Conservation (phyloP, 2,113 vertebrate genomes). For the Caloenas nicobarica region DNA sequence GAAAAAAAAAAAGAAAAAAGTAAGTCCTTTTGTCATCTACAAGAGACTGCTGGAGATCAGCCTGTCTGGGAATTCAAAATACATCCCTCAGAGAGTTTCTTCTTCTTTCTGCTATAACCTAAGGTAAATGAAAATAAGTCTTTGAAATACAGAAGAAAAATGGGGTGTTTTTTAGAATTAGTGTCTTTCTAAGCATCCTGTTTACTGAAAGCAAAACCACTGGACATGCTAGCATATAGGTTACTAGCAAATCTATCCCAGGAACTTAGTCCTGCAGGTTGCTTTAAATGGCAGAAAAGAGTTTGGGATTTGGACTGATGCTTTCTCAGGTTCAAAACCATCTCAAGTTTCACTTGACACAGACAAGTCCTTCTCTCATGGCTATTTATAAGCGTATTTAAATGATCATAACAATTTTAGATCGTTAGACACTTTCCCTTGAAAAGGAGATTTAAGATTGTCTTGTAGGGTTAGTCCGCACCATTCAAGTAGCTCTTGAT, state of each 20-base stretch:
- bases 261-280: background rate
- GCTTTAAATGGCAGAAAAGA: background rate
- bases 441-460: background rate
- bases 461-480: background rate
- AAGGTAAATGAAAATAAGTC: background rate
- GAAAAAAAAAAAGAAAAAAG: too few relatives aligned
- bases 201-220: background rate
- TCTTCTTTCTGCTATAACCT: background rate
- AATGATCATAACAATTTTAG: background rate
- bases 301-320: background rate
- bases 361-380: background rate
- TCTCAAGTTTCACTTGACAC: background rate
- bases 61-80: background rate
- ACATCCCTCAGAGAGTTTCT: background rate
- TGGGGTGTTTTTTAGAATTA: background rate
- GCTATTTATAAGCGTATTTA: background rate
- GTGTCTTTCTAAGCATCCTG: background rate
- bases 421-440: background rate
- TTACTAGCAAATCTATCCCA: background rate
- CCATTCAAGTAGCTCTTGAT: background rate
- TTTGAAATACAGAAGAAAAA: background rate
- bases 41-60: background rate
- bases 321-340: background rate
- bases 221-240: accelerated
- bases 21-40: background rate